Conservation (phyloP, 2,797 vertebrate genomes). For the Xiphorhynchus erythropygius region DNA sequence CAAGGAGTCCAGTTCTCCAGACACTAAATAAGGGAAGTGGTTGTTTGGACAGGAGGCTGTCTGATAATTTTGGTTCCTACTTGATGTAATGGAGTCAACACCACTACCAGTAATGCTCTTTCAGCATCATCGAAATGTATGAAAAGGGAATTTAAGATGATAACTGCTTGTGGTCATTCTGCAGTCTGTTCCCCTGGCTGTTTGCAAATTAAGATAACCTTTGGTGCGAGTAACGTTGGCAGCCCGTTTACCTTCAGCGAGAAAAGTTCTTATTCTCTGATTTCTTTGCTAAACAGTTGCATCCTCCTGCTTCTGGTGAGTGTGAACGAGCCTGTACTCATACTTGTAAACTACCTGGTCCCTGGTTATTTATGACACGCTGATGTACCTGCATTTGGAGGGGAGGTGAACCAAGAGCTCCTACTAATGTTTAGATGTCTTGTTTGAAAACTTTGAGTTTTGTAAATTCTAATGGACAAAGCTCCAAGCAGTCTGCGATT, state of each 20-base stretch:
- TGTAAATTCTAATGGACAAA: not conserved
- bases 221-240: not conserved
- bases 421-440: fast-evolving
- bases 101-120: not conserved
- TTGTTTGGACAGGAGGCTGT: not conserved
- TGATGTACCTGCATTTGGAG: not conserved
- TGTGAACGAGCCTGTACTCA: fast-evolving
- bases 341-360: fast-evolving
- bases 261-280: not conserved
- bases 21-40: not conserved
- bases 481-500: not conserved
- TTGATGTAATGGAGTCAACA: not conserved
- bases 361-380: not conserved
- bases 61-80: not conserved
- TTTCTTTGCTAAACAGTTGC: not conserved
- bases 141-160: not conserved
- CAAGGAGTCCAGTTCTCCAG: not conserved
- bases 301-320: not conserved
- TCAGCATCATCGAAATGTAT: fast-evolving
- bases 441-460: not conserved
- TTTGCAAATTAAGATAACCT: not conserved
- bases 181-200: no score
- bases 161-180: not conserved
- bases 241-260: not conserved
- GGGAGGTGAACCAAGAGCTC: not conserved